Conservation (phyloP, 2,797 vertebrate genomes). For the Sebastes ruberrimus region DNA sequence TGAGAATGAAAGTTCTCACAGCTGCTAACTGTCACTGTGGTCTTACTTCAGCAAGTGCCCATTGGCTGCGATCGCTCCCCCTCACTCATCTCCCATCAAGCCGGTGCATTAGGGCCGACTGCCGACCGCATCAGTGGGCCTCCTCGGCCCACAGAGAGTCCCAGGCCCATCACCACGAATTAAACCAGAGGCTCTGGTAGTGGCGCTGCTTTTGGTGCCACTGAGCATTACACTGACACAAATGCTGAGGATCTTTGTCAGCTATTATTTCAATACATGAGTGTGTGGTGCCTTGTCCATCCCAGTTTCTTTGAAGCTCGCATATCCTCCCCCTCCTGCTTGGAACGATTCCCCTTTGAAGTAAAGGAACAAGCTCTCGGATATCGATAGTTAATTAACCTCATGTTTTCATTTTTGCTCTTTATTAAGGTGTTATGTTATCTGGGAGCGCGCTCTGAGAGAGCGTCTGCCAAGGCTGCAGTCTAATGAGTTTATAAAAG, state of each 20-base stretch:
- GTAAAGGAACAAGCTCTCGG: conserved; percentile 11
- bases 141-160: conserved; percentile 71
- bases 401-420: conserved; percentile 8
- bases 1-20: conserved; percentile 77
- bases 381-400: conserved; percentile 45
- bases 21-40: conserved; percentile 80
- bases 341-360: conserved; percentile 45
- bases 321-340: conserved; percentile 46
- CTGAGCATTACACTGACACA: conserved; percentile 79
- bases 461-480: not conserved
- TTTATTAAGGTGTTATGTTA: not conserved
- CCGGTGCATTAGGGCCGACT: conserved; percentile 72
- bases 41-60: conserved; percentile 75
- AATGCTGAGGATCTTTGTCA: conserved; percentile 83
- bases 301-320: conserved; percentile 61
- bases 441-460: not conserved
- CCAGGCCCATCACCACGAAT: conserved; percentile 79
- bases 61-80: conserved; percentile 61
- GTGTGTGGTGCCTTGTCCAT: conserved; percentile 75
- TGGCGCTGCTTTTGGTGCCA: conserved; percentile 80
- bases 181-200: conserved; percentile 75
- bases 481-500: not conserved
- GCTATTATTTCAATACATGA: conserved; percentile 83
- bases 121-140: conserved; percentile 71
- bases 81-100: conserved; percentile 72